Evolutionary conservation across 92 coral and sea anemone species (phyloP).

Genomic region (Epizoanthus fatuus): DNA sequence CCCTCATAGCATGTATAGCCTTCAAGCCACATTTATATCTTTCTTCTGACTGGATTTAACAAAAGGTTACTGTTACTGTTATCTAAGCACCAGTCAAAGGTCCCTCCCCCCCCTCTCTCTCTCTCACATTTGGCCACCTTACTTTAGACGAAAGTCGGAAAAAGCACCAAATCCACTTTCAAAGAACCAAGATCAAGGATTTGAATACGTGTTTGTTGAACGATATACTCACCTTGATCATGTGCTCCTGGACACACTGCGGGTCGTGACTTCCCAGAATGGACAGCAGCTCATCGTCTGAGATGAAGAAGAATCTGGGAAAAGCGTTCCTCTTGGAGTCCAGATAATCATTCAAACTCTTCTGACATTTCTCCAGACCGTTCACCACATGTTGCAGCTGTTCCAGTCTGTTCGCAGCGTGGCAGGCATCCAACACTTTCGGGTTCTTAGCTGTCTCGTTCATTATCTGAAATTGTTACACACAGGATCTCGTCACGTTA

Average conservation of each 20-base stretch:
- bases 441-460: constrained; percentile 97
- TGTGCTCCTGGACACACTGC: constrained; percentile 97
- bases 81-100: no score
- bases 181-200: no score
- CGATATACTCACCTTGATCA: constrained; percentile 93
- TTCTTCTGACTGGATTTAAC: no score
- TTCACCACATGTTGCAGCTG: constrained; percentile 93
- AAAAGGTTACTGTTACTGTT: no score
- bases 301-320: constrained; percentile 99
- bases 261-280: constrained; percentile 99
- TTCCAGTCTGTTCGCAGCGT: constrained; percentile 96
- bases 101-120: no score
- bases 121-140: no score
- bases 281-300: constrained; percentile 98
- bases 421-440: constrained; percentile 96
- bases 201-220: no score
- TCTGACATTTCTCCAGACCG: constrained; percentile 99
- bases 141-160: no score
- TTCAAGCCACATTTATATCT: no score
- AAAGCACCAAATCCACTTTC: no score
- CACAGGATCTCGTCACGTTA: neutral
- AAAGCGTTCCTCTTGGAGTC: constrained; percentile 99
- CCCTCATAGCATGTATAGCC: no score
- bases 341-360: constrained; percentile 96
- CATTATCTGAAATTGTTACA: constrained; percentile 79